phyloP scores from a whole-genome alignment of 1,140 invertebrate species.

The Drosophila rufa region DNA sequence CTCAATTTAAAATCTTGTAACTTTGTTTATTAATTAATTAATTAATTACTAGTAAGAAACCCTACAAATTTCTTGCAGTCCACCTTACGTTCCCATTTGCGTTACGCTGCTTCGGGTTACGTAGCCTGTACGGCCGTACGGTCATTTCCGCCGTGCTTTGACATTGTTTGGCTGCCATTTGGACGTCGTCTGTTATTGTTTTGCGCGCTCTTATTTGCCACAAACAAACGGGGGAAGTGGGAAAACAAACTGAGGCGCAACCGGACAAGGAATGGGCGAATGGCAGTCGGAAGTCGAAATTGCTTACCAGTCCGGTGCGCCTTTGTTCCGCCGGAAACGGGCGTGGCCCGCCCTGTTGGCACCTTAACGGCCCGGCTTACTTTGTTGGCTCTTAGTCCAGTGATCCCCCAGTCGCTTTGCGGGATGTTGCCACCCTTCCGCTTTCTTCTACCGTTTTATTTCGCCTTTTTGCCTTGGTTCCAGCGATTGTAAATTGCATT shows the following conservation, averaged over 20 bases:
- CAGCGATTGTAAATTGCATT: slow-evolving; percentile 75
- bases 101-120: slow-evolving; percentile 41
- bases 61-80: neutral
- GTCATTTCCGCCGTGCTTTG: slow-evolving; percentile 56
- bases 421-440: slow-evolving; percentile 9
- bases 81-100: slow-evolving; percentile 6
- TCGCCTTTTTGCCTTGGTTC: neutral
- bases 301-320: slow-evolving; percentile 38
- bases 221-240: slow-evolving; percentile 63
- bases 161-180: slow-evolving; percentile 72
- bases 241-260: slow-evolving; percentile 41
- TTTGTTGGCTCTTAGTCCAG: slow-evolving; percentile 50
- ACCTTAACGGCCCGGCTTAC: slow-evolving; percentile 29
- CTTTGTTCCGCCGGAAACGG: slow-evolving; percentile 29
- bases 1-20: slow-evolving; percentile 3
- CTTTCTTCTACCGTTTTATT: slow-evolving; percentile 2
- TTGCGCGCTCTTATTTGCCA: slow-evolving; percentile 3
- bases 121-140: slow-evolving; percentile 17
- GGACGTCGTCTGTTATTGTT: slow-evolving; percentile 63
- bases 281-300: slow-evolving; percentile 53
- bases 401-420: slow-evolving; percentile 59
- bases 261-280: slow-evolving; percentile 15
- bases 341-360: slow-evolving; percentile 33
- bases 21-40: neutral
- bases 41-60: neutral